A percentile compares a stretch with the other conserved stretches of the same genome.
Conservation (phyloP, 2,113 vertebrate genomes). For the Clarias macrocephalus region DNA sequence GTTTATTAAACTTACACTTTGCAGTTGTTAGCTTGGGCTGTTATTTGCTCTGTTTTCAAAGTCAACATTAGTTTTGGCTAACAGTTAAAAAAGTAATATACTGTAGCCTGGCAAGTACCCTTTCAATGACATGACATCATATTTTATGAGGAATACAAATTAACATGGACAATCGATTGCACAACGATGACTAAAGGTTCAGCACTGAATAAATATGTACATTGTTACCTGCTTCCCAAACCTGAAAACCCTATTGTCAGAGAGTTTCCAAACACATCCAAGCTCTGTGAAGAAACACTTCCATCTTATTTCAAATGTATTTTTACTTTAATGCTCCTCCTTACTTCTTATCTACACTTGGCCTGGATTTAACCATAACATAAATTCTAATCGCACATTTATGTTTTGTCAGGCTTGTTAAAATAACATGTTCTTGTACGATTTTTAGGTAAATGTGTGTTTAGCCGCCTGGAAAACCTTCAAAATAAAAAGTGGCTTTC, state of each 20-base stretch:
- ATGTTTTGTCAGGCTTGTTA: slow-evolving; percentile 44
- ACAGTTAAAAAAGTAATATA: slow-evolving; percentile 28
- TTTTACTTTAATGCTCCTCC: slow-evolving; percentile 12
- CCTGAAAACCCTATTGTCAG: background rate
- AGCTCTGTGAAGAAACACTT: background rate
- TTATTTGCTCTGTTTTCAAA: slow-evolving; percentile 37
- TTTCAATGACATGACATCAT: slow-evolving; percentile 39
- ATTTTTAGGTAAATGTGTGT: slow-evolving; percentile 12
- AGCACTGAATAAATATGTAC: background rate
- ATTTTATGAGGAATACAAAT: background rate
- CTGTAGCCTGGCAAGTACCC: background rate
- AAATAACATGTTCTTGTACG: background rate
- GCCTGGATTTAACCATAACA: slow-evolving; percentile 17
- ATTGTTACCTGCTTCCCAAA: slow-evolving; percentile 6
- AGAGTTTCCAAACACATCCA: background rate
- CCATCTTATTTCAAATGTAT: slow-evolving; percentile 14
- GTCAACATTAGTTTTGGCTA: slow-evolving; percentile 43
- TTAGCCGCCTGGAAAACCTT: background rate
- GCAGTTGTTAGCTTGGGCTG: background rate
- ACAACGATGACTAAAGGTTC: background rate
- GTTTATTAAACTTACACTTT: slow-evolving; percentile 40
- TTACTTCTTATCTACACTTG: slow-evolving; percentile 26
- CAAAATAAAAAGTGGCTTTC: background rate
- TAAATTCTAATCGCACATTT: slow-evolving; percentile 28
- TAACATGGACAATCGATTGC: background rate